Conservation (phyloP, 2,888 invertebrate genomes). For the Hydropsyche betteni region DNA sequence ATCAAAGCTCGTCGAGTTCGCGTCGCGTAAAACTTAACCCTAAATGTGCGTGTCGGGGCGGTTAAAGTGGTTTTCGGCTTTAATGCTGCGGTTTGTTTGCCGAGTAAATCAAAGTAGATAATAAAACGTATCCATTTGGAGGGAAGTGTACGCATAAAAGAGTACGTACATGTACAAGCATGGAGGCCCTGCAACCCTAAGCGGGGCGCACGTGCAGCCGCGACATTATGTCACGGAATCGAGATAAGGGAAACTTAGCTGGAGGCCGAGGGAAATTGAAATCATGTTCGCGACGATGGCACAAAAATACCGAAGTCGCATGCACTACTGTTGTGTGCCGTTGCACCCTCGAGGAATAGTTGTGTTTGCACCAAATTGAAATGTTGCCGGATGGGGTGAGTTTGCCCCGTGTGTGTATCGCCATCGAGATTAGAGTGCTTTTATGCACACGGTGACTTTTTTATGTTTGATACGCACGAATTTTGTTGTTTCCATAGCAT, state of each 20-base stretch:
- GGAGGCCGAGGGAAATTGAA: conserved; percentile 44
- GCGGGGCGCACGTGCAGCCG: background rate
- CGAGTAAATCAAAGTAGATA: conserved; percentile 25
- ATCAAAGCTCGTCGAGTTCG: background rate
- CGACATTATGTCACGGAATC: conserved; percentile 31
- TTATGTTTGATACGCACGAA: too few relatives aligned
- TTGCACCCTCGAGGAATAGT: conserved; percentile 15
- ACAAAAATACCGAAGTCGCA: conserved; percentile 39
- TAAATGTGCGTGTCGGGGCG: conserved; percentile 4
- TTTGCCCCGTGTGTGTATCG: too few relatives aligned
- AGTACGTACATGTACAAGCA: background rate
- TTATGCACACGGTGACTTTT: too few relatives aligned
- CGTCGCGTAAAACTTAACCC: conserved; percentile 23
- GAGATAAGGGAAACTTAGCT: conserved; percentile 31
- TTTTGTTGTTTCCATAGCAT: too few relatives aligned
- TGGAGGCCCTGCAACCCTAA: too few relatives aligned
- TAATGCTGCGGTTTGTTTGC: conserved; percentile 25
- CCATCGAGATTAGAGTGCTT: too few relatives aligned
- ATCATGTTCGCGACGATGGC: conserved; percentile 44
- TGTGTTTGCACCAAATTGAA: conserved; percentile 44
- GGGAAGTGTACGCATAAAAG: background rate
- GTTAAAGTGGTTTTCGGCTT: conserved; percentile 4
- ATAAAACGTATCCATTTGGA: conserved; percentile 31
- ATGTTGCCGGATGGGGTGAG: conserved; percentile 20
- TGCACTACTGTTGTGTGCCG: background rate